These are phyloP conservation scores for Sycobia sp. DNA, from an alignment of 1,140 invertebrate genomes.

Conservation along the genomic window DNA sequence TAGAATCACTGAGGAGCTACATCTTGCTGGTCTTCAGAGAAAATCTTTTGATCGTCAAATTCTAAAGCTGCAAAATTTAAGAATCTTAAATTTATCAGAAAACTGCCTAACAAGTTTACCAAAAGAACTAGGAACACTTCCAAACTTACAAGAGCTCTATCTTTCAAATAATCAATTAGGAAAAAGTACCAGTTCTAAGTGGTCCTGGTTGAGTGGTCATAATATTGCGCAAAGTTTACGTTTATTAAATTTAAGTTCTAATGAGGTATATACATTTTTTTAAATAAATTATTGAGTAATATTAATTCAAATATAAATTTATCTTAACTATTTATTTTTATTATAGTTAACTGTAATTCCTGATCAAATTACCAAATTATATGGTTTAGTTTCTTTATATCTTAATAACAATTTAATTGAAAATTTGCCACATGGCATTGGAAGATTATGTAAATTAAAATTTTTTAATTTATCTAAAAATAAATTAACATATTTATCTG, in stretches of 20 bases:
- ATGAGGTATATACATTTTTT: constrained; percentile 59
- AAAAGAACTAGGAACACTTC: constrained; percentile 71
- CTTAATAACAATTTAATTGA: constrained; percentile 60
- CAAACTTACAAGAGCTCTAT: constrained; percentile 71
- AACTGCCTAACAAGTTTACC: constrained; percentile 79
- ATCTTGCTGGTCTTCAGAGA: constrained; percentile 66
- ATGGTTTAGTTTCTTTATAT: constrained; percentile 64
- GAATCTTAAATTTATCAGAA: constrained; percentile 74
- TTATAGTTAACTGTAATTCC: constrained; percentile 60
- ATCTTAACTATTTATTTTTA: constrained; percentile 33
- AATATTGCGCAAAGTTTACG: constrained; percentile 62
- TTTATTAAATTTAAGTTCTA: constrained; percentile 68
- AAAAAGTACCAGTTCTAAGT: constrained; percentile 59
- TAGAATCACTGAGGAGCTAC: constrained; percentile 65
- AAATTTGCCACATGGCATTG: constrained; percentile 59
- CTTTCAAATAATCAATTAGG: constrained; percentile 75
- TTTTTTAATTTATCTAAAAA: constrained; percentile 63
- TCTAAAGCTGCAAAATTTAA: constrained; percentile 68
- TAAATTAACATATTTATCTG: constrained; percentile 58
- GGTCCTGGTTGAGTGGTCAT: constrained; percentile 69
- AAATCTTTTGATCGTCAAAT: constrained; percentile 72
- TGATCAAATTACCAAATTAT: constrained; percentile 66
- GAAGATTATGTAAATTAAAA: constrained; percentile 51
- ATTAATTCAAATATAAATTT: not conserved
- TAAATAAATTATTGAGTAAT: constrained; percentile 3